phyloP scores from a whole-genome alignment of 1,140 invertebrate species.

The Drosophila elegans region DNA sequence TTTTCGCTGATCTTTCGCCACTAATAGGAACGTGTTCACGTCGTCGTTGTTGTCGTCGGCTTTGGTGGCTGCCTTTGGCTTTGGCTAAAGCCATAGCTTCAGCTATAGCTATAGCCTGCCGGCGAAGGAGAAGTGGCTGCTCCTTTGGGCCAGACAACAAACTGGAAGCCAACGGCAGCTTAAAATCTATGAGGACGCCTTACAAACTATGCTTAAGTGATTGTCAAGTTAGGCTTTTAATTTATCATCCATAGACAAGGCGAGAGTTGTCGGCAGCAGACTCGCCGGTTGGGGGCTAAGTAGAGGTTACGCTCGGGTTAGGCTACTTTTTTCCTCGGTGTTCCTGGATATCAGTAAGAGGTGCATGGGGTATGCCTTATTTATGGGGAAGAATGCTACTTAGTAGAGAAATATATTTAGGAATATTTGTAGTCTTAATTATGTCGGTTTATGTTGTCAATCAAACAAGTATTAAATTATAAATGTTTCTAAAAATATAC shows the following conservation, averaged over 20 bases:
- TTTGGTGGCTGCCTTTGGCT: conserved; percentile 25
- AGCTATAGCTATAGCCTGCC: conserved; percentile 17
- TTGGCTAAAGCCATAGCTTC: conserved; percentile 1
- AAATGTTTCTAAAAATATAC: too few species aligned
- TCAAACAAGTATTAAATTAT: too few species aligned
- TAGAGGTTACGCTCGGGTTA: conserved; percentile 80
- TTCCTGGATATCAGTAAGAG: neutral
- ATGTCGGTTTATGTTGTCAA: too few species aligned
- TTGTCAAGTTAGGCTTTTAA: conserved; percentile 85
- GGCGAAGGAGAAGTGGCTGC: conserved; percentile 13
- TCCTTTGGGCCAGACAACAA: conserved; percentile 59
- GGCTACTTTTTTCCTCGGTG: conserved; percentile 59
- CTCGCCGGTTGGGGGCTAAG: conserved; percentile 66
- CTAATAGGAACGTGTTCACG: conserved; percentile 83
- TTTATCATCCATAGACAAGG: conserved; percentile 85
- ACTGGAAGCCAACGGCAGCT: conserved; percentile 69
- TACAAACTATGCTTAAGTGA: conserved; percentile 85
- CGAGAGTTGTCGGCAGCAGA: conserved; percentile 53
- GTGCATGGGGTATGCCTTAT: conserved; percentile 2
- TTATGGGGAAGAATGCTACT: too few species aligned
- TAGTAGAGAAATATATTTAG: too few species aligned
- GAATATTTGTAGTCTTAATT: too few species aligned
- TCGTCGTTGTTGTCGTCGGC: conserved; percentile 54
- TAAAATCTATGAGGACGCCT: conserved; percentile 83
- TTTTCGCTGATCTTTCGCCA: conserved; percentile 84